Percentiles rank a stretch among this genome's conserved stretches.
Conservation (phyloP, 2,113 vertebrate species). For the Upupa epops region DNA sequence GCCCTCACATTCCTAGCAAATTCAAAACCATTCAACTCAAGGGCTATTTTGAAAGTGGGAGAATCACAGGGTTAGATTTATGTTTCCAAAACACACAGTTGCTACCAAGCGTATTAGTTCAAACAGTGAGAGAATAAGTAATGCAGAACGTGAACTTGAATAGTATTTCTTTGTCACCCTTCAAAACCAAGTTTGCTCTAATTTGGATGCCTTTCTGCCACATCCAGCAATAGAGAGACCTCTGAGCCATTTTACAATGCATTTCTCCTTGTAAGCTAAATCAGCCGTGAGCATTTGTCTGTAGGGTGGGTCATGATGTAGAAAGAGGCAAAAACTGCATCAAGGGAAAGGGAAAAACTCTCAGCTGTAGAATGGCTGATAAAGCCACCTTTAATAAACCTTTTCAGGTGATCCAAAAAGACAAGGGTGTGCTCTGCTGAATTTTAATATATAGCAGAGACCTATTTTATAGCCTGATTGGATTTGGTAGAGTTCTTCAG, state of each 20-base stretch:
- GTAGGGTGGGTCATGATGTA: constrained; percentile 1
- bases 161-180: neutral
- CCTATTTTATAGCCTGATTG: constrained; percentile 9
- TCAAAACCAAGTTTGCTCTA: neutral
- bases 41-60: neutral
- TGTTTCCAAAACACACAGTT: neutral
- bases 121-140: neutral
- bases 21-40: neutral
- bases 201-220: neutral
- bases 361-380: constrained; percentile 7
- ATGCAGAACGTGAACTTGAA: neutral
- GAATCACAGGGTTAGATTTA: neutral
- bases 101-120: neutral
- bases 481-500: constrained; percentile 40
- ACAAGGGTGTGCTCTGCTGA: neutral
- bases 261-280: neutral
- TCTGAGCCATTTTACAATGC: neutral
- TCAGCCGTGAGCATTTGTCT: neutral
- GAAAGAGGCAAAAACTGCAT: constrained; percentile 27
- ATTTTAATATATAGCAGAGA: constrained; percentile 28
- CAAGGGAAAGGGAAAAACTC: neutral
- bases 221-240: neutral
- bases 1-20: neutral
- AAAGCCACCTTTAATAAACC: constrained; percentile 21
- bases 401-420: constrained; percentile 26